phyloP scores from a whole-genome alignment of 2,888 invertebrate genomes.

The Dermolepida albohirtum region DNA sequence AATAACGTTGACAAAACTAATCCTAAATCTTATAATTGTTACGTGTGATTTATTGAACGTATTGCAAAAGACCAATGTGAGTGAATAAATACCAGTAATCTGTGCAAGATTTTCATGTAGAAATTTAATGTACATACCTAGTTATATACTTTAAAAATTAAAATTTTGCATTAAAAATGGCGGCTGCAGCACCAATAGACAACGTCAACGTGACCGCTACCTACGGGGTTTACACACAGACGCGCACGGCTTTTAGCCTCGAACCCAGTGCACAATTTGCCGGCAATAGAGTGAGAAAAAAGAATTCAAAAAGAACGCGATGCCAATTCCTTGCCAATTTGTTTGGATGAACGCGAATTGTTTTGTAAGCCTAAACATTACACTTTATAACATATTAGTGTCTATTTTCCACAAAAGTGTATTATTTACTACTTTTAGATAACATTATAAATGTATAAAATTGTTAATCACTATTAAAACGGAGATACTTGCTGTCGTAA shows the following conservation, averaged over 20 bases:
- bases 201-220: conserved; percentile 72
- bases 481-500: not conserved
- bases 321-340: conserved; percentile 42
- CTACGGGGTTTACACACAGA: conserved; percentile 82
- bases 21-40: not conserved
- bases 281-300: conserved; percentile 46
- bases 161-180: conserved; percentile 53
- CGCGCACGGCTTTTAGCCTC: conserved; percentile 74
- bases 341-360: conserved; percentile 18
- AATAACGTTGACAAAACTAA: not conserved
- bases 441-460: conserved; percentile 2
- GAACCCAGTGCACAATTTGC: conserved; percentile 54
- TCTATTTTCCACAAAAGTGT: conserved; percentile 17
- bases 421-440: not conserved
- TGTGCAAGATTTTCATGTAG: conserved; percentile 17
- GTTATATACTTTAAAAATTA: conserved; percentile 42
- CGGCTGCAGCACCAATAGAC: conserved; percentile 47
- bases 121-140: conserved; percentile 43
- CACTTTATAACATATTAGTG: conserved; percentile 23
- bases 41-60: not conserved
- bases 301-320: conserved; percentile 46
- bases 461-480: conserved; percentile 2
- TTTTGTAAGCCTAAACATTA: conserved; percentile 22
- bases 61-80: conserved; percentile 10
- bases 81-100: conserved; percentile 3